A percentile compares a stretch with the other conserved stretches of the same genome.
Evolutionary conservation across 2,113 vertebrate species (phyloP).

Genomic region (Uropsilus gracilis): DNA sequence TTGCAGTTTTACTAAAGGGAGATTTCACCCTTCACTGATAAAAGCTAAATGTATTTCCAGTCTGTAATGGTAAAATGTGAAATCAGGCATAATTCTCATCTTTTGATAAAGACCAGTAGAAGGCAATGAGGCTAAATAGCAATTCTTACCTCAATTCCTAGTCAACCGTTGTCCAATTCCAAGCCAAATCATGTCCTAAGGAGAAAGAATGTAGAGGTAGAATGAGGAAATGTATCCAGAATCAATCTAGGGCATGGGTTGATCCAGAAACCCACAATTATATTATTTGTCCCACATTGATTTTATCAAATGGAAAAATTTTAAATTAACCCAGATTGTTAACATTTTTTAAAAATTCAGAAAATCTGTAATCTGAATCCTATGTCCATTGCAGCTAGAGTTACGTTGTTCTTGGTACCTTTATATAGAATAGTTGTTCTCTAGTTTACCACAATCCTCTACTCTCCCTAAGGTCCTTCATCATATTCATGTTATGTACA

Average conservation of each 20-base stretch:
- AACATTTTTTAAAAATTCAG: neutral
- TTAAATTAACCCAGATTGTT: neutral
- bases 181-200: neutral
- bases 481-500: neutral
- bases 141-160: neutral
- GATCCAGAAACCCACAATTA: neutral
- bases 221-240: neutral
- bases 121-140: neutral
- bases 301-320: slow-evolving; percentile 24
- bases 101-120: neutral
- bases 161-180: neutral
- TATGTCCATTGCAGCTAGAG: neutral
- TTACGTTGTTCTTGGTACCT: neutral
- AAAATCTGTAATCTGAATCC: neutral
- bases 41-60: neutral
- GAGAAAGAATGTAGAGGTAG: neutral
- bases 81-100: neutral
- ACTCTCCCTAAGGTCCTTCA: neutral
- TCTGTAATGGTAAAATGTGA: neutral
- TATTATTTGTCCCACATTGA: neutral
- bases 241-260: neutral
- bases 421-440: neutral
- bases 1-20: neutral
- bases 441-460: neutral
- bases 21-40: neutral